These are phyloP conservation scores for Chiridota heheva DNA, from an alignment of 35 echinoderm and acorn worm species.

Conservation along the genomic window DNA sequence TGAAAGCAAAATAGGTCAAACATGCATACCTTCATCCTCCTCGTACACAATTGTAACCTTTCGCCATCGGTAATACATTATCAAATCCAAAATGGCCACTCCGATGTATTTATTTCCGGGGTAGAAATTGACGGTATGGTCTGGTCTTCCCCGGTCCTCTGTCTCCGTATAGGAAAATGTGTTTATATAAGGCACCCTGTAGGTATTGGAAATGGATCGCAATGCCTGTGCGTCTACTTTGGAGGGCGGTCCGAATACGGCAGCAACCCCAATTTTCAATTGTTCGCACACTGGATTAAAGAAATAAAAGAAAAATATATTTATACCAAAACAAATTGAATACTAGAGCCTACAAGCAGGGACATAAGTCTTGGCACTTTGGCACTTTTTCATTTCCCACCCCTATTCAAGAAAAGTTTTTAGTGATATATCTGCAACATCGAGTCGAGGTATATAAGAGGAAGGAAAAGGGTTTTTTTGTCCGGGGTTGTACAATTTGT, in stretches of 20 bases:
- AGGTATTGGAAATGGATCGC: slow-evolving; percentile 43
- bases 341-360: too few relatives aligned
- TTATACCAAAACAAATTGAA: too few relatives aligned
- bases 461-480: too few relatives aligned
- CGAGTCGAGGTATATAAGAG: too few relatives aligned
- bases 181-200: slow-evolving; percentile 46
- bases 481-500: too few relatives aligned
- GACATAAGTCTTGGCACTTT: too few relatives aligned
- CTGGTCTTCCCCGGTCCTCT: not conserved
- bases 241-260: slow-evolving; percentile 49
- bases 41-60: slow-evolving; percentile 57
- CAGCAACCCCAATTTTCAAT: slow-evolving; percentile 41
- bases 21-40: slow-evolving; percentile 50
- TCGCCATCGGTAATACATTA: slow-evolving; percentile 33
- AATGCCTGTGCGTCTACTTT: slow-evolving; percentile 43
- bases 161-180: slow-evolving; percentile 29
- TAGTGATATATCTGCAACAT: too few relatives aligned
- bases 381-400: too few relatives aligned
- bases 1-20: too few relatives aligned
- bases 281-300: slow-evolving; percentile 45
- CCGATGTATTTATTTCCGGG: slow-evolving; percentile 44
- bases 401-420: too few relatives aligned
- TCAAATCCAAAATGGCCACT: slow-evolving; percentile 31
- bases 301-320: slow-evolving; percentile 12
- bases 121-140: slow-evolving; percentile 55